Evolutionary conservation across 2,797 vertebrate species (phyloP).

Genomic region (Argyrosomus regius): DNA sequence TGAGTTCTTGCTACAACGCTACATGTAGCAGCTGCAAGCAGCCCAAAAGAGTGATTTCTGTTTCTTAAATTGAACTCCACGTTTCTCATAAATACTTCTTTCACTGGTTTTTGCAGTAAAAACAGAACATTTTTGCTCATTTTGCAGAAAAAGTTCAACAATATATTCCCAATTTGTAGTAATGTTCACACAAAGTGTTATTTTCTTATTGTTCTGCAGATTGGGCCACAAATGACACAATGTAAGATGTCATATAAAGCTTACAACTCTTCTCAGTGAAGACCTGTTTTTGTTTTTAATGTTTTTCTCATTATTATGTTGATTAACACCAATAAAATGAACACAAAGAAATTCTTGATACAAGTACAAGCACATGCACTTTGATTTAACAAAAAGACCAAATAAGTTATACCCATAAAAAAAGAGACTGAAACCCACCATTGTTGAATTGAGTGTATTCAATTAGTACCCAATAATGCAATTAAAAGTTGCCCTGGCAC

Average conservation of each 20-base stretch:
- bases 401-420: not conserved
- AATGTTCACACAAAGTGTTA: not conserved
- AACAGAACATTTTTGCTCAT: not conserved
- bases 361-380: not conserved
- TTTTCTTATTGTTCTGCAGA: not conserved
- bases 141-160: not conserved
- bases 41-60: not conserved
- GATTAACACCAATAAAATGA: not conserved
- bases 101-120: not conserved
- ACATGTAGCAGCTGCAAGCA: not conserved
- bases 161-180: not conserved
- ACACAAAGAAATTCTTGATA: not conserved
- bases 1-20: not conserved
- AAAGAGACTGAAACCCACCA: constrained; percentile 4
- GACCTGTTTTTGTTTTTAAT: not conserved
- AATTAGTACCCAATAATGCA: constrained; percentile 25
- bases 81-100: not conserved
- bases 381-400: not conserved
- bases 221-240: not conserved
- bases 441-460: constrained; percentile 4
- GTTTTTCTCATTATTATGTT: not conserved
- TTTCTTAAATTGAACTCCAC: not conserved
- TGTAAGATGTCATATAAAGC: not conserved
- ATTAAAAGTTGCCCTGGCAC: constrained; percentile 39
- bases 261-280: not conserved